phyloP scores from a whole-genome alignment of 2,888 invertebrate species.

The Perizoma affinitatum region DNA sequence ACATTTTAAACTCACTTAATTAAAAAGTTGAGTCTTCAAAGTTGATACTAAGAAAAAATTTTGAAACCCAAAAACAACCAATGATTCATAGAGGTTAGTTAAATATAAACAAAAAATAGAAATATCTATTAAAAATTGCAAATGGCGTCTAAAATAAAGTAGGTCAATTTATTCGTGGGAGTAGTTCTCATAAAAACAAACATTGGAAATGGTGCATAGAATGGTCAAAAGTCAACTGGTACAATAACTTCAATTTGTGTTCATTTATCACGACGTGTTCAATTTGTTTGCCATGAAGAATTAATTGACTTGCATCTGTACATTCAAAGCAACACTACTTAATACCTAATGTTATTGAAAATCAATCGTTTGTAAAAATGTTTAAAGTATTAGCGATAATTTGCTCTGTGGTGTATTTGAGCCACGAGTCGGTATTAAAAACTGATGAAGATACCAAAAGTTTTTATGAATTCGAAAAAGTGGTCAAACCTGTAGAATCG shows the following conservation, averaged over 20 bases:
- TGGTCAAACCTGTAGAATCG: slow-evolving; percentile 33
- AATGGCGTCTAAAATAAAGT: too few relatives aligned
- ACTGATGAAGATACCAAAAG: slow-evolving; percentile 33
- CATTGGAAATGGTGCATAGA: background rate
- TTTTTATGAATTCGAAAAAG: slow-evolving; percentile 44
- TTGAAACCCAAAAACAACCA: too few relatives aligned
- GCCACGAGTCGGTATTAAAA: slow-evolving; percentile 36
- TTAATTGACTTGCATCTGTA: slow-evolving; percentile 35
- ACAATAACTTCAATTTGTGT: slow-evolving; percentile 57
- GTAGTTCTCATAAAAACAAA: too few relatives aligned
- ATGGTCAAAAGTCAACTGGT: slow-evolving; percentile 56
- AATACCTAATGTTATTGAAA: background rate
- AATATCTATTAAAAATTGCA: too few relatives aligned
- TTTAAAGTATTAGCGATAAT: slow-evolving; percentile 31
- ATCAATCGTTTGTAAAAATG: slow-evolving; percentile 18
- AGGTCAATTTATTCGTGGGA: too few relatives aligned
- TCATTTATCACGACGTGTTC: slow-evolving; percentile 41
- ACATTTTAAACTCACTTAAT: slow-evolving; percentile 28
- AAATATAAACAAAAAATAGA: too few relatives aligned
- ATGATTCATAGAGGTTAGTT: too few relatives aligned
- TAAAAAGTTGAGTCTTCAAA: slow-evolving; percentile 10
- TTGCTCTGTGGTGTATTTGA: slow-evolving; percentile 27
- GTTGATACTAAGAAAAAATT: background rate
- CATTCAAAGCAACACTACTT: slow-evolving; percentile 21
- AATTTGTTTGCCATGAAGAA: slow-evolving; percentile 38